phyloP scores from a whole-genome alignment of 2,888 invertebrate species.

The Drosophila subsilvestris region DNA sequence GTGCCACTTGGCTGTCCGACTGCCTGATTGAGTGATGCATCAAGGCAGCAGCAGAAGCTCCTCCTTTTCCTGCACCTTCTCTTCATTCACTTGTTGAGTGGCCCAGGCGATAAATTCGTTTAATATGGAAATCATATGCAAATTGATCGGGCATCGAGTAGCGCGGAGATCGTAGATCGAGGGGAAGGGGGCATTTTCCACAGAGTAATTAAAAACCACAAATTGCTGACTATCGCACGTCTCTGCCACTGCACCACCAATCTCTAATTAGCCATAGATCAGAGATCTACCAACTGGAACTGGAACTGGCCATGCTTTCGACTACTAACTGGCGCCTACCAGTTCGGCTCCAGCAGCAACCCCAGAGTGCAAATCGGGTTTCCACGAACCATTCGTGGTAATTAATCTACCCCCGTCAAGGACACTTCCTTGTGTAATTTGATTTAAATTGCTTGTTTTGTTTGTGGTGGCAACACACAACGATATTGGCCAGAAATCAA shows the following conservation, averaged over 20 bases:
- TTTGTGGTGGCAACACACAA: no score
- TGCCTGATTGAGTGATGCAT: conserved; percentile 44
- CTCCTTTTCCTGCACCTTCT: conserved; percentile 21
- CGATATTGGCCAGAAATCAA: conserved; percentile 4
- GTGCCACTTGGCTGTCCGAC: conserved; percentile 42
- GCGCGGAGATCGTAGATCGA: neutral
- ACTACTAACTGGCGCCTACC: conserved; percentile 33
- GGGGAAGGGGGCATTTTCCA: conserved; percentile 3
- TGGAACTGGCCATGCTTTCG: conserved; percentile 28
- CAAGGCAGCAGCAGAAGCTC: conserved; percentile 15
- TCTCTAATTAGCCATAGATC: conserved; percentile 44
- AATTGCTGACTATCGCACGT: conserved; percentile 27
- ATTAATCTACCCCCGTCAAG: conserved; percentile 47
- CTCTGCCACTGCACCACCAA: conserved; percentile 15
- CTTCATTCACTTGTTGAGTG: conserved; percentile 43
- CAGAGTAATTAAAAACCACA: conserved; percentile 50
- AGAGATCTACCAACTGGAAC: conserved; percentile 25
- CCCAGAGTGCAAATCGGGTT: conserved; percentile 25
- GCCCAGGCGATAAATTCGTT: conserved; percentile 63
- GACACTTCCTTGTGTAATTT: conserved; percentile 50
- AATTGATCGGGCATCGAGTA: conserved; percentile 16
- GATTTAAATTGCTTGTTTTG: conserved; percentile 36
- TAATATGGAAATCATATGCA: conserved; percentile 68
- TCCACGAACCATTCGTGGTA: conserved; percentile 22
- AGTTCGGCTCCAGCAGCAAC: neutral